Conservation (phyloP, 2,888 invertebrate genomes). For the Aethes cnicana region DNA sequence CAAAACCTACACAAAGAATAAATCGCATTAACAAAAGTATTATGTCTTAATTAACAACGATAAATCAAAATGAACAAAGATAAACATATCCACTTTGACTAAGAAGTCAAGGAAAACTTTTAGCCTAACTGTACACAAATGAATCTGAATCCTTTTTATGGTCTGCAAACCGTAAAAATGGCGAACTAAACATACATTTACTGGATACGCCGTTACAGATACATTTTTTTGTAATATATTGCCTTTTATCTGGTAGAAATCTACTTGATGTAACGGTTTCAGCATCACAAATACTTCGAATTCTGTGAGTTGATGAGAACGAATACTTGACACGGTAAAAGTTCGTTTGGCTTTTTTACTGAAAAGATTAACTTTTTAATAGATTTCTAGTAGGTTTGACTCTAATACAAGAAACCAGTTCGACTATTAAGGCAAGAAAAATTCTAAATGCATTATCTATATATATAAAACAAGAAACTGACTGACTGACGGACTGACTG, state of each 20-base stretch:
- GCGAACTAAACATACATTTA: slow-evolving; percentile 16
- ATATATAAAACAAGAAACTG: no score
- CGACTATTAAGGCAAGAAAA: no score
- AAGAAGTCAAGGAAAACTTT: slow-evolving; percentile 1
- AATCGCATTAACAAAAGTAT: not conserved
- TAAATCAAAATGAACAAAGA: not conserved
- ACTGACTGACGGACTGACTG: no score
- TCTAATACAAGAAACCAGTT: no score
- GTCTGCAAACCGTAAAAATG: slow-evolving; percentile 22
- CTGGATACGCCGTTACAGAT: slow-evolving; percentile 20
- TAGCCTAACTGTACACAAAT: slow-evolving; percentile 6
- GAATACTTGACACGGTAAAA: no score
- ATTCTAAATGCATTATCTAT: no score
- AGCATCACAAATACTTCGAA: slow-evolving; percentile 8
- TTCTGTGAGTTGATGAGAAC: slow-evolving; percentile 18
- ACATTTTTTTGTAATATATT: slow-evolving; percentile 15
- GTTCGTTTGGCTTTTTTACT: no score
- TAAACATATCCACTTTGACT: not conserved
- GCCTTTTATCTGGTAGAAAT: slow-evolving; percentile 1
- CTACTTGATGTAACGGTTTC: slow-evolving; percentile 12
- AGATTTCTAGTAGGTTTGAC: no score
- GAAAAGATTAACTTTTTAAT: no score
- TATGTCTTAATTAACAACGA: not conserved
- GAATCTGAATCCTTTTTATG: slow-evolving; percentile 15
- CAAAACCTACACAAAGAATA: not conserved